Conservation (phyloP, 92 coral and sea anemone species). For the Galaxea fascicularis region DNA sequence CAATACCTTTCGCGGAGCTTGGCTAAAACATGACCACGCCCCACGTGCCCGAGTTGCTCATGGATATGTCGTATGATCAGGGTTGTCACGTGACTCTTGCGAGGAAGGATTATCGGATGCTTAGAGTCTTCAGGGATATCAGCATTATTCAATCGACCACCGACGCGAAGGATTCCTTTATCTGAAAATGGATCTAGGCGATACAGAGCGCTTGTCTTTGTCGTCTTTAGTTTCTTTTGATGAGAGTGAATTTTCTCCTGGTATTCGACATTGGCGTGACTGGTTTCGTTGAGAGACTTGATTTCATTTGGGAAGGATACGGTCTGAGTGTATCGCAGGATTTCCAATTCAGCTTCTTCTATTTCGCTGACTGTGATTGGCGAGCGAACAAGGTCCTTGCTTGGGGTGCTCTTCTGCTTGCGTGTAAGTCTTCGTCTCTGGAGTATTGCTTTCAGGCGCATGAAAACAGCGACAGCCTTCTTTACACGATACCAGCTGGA, state of each 20-base stretch:
- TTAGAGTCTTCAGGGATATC: constrained; percentile 57
- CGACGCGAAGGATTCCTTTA: constrained; percentile 62
- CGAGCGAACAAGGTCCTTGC: constrained; percentile 1
- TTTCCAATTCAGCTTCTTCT: constrained; percentile 53
- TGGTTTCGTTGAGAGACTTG: constrained; percentile 4
- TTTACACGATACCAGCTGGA: constrained; percentile 40
- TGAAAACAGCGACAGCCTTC: constrained; percentile 59
- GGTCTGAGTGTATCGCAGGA: constrained; percentile 46
- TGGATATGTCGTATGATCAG: constrained; percentile 52
- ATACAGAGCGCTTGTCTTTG: constrained; percentile 50
- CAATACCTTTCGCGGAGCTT: constrained; percentile 63
- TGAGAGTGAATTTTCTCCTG: constrained; percentile 21
- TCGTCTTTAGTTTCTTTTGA: neutral
- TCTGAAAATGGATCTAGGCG: constrained; percentile 63
- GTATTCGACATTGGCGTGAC: neutral
- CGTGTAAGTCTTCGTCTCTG: constrained; percentile 18
- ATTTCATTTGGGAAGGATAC: constrained; percentile 46
- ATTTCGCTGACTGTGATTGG: constrained; percentile 50
- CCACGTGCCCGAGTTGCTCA: constrained; percentile 63
- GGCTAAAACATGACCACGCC: constrained; percentile 66
- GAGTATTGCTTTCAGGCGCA: constrained; percentile 45
- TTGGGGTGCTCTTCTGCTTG: constrained; percentile 21
- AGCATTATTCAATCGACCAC: constrained; percentile 68
- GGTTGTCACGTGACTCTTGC: too few species aligned
- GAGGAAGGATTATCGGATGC: constrained; percentile 73